A percentile compares a stretch with the other conserved stretches of the same genome.
Conservation (phyloP, 2,113 vertebrate species). For the Odobenus rosmarus region DNA sequence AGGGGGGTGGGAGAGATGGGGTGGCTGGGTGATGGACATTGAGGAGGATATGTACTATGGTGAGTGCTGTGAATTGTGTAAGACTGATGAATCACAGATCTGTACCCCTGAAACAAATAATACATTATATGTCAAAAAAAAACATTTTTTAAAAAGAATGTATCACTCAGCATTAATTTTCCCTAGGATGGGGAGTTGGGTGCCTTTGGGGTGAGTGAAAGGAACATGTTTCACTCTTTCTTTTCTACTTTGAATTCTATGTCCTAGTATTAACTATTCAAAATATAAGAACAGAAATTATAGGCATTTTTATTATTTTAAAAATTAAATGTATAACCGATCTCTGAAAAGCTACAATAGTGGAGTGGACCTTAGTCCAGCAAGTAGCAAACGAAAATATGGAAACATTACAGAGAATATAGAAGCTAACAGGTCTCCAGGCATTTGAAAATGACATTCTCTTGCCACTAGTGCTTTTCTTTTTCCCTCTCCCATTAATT, state of each 20-base stretch:
- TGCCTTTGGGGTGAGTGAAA: neutral
- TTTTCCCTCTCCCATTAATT: neutral
- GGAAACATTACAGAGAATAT: neutral
- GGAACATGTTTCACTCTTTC: neutral
- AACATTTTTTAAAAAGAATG: too few species aligned
- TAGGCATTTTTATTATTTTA: neutral
- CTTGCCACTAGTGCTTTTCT: neutral
- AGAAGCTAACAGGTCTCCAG: neutral
- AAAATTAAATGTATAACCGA: neutral
- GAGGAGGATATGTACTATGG: too few species aligned
- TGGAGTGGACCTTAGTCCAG: neutral
- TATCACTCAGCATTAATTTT: neutral
- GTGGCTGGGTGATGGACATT: too few species aligned
- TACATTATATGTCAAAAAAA: too few species aligned
- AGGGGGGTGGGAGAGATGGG: too few species aligned
- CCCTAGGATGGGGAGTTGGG: neutral
- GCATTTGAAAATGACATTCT: neutral
- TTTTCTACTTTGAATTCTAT: neutral
- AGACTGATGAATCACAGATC: too few species aligned
- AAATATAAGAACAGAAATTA: neutral
- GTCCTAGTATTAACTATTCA: neutral
- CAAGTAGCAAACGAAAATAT: neutral
- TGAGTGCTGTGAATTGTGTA: too few species aligned
- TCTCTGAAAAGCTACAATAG: neutral
- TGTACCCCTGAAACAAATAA: too few species aligned